Evolutionary conservation across 2,888 invertebrate species (phyloP), one percentile per base, ranked within the genome.

Genomic region (Scaptodrosophila latifasciaeformis): DNA sequence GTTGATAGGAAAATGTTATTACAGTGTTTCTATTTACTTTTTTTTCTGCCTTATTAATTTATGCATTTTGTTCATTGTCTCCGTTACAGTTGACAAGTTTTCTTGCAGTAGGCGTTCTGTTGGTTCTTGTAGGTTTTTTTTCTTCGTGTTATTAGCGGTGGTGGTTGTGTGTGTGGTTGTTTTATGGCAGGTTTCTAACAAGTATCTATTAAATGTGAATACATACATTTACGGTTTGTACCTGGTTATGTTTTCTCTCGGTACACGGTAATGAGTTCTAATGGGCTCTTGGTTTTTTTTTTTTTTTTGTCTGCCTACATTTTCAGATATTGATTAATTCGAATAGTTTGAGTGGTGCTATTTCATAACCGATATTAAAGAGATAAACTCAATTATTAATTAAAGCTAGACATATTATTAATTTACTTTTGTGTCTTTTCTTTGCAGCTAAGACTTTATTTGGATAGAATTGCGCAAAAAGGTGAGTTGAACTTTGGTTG

Each of bases 61-160:
- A 72, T 76, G 72, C 80, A 79, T 64, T 68, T 76, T 48, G 69
- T 52, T 57, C 59, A 72, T 68, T 76, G 76, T 57, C 66, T 59
- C 70, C 64, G 77, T 79, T 76, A 79, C 77, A 79, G 77, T 79
- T 74, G 80, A 74, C 72, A 74, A 67, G 74, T 79, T 72, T 19
- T 12, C 39, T 15, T 34, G 34, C 34, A 34, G 34, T 34, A 34
- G 34, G 34, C 34, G 34, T 34, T 34, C 15, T 7, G 1, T 30
- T 5, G 2, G 30, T 34, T 34, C 13, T 34, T 34, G 34, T 31
- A 31, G 13, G 31, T 31, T 31, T 12, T 34, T 34, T 24, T 24
- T 24, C 7, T 24, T 24, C 4, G 4, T 10, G 37, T 37, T 17
- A 3, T 35, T 9, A 17, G 7, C 9, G 12, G 2, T 15, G 35